Conservation (phyloP, 2,113 vertebrate genomes). For the Indicator maculatus region DNA sequence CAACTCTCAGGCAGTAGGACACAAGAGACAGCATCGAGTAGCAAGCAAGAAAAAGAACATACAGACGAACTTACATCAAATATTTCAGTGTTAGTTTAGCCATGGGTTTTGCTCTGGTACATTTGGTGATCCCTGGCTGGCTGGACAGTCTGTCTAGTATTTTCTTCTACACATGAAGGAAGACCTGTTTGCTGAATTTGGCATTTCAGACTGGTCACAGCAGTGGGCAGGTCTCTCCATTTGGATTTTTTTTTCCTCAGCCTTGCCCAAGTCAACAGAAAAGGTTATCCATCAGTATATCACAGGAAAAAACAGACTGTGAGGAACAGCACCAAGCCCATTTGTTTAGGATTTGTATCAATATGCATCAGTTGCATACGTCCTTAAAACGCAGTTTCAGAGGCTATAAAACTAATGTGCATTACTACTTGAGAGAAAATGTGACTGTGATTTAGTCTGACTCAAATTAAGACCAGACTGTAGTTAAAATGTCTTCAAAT, state of each 20-base stretch:
- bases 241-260: not conserved
- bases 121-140: not conserved
- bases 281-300: not conserved
- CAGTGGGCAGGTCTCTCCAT: not conserved
- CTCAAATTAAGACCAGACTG: not conserved
- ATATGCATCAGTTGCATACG: not conserved
- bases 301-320: not conserved
- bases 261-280: slow-evolving; percentile 30
- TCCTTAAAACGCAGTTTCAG: not conserved
- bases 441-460: not conserved
- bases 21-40: not conserved
- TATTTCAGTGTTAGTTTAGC: not conserved
- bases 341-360: slow-evolving; percentile 6
- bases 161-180: not conserved
- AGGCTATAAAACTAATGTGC: not conserved
- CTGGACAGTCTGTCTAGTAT: not conserved
- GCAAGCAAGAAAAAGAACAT: not conserved
- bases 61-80: not conserved
- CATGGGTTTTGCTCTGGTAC: not conserved
- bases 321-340: not conserved
- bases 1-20: not conserved
- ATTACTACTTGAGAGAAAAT: slow-evolving; percentile 1
- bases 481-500: not conserved
- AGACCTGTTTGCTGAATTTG: not conserved
- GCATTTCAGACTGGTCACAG: not conserved